These are phyloP conservation scores for Dendropsophus ebraccatus DNA, from an alignment of 2,113 vertebrate species.

Conservation along the genomic window DNA sequence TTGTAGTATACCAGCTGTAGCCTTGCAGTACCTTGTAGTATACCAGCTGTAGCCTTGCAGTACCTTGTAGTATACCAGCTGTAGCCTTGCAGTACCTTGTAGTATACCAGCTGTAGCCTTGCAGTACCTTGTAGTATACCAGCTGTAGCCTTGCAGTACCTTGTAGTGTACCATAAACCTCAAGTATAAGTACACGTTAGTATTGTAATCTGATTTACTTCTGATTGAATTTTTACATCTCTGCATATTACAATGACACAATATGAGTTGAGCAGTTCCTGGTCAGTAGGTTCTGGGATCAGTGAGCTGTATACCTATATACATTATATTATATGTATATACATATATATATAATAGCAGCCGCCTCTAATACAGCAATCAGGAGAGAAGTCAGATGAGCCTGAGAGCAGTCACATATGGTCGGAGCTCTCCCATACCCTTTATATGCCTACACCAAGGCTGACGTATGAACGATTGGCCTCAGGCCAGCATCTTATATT, in stretches of 20 bases:
- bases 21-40: too few species aligned
- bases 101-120: too few species aligned
- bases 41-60: too few species aligned
- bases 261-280: background rate
- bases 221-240: background rate
- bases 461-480: too few species aligned
- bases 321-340: too few species aligned
- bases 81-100: too few species aligned
- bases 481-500: background rate
- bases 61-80: too few species aligned
- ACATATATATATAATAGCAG: too few species aligned
- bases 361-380: background rate
- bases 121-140: too few species aligned
- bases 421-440: background rate
- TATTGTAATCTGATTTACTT: background rate
- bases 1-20: too few species aligned
- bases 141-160: too few species aligned
- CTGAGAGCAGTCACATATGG: constrained; percentile 19
- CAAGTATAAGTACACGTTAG: background rate
- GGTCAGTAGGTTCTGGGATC: background rate
- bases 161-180: too few species aligned
- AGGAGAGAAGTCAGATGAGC: constrained; percentile 21
- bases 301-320: constrained; percentile 37
- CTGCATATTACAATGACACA: background rate
- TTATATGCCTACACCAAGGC: background rate